phyloP scores from a whole-genome alignment of 2,113 vertebrate genomes.

The Cacatua alba region DNA sequence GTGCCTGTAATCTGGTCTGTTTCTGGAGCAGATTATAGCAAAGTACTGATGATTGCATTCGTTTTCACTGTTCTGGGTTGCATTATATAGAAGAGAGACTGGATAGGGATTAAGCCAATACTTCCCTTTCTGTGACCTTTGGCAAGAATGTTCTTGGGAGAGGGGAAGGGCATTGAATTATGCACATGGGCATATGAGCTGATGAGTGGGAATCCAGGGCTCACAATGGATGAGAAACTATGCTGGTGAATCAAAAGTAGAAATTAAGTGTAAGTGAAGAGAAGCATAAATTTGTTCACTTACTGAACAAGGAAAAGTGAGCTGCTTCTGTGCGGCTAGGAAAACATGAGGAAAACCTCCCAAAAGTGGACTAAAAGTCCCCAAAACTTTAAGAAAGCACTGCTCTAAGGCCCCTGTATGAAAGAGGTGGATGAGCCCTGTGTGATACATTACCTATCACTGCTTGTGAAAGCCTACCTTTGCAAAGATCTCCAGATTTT shows the following conservation, averaged over 20 bases:
- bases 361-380: background rate
- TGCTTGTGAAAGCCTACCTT: background rate
- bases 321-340: background rate
- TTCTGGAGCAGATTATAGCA: background rate
- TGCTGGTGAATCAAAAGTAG: background rate
- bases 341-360: background rate
- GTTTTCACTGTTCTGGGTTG: background rate
- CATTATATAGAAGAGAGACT: background rate
- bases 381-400: background rate
- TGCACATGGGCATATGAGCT: background rate
- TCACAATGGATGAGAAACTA: background rate
- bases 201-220: background rate
- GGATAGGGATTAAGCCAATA: background rate
- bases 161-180: background rate
- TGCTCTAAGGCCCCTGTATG: background rate
- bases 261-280: background rate
- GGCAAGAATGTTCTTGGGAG: background rate
- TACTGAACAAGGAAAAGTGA: background rate
- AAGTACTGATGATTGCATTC: background rate
- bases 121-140: background rate
- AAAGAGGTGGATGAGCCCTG: background rate
- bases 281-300: background rate
- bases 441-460: background rate
- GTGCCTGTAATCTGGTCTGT: background rate
- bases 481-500: background rate